Evolutionary conservation across 2,113 vertebrate species (phyloP).

Genomic region (Phodopus roborovskii): DNA sequence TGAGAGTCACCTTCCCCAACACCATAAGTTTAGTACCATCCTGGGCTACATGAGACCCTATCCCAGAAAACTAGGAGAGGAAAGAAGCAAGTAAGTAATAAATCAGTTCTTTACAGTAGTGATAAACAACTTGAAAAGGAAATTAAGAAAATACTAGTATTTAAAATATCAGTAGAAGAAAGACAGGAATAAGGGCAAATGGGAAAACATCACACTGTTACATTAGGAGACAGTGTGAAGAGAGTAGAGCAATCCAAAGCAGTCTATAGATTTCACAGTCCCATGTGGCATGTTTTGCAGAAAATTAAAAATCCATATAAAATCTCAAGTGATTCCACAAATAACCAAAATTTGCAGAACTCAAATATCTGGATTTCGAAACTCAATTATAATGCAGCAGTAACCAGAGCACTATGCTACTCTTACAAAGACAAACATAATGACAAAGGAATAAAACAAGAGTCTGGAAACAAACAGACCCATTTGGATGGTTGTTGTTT

Average conservation of each 20-base stretch:
- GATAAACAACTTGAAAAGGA: background rate
- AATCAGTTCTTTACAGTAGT: background rate
- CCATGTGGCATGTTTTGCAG: background rate
- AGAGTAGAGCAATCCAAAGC: background rate
- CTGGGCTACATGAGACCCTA: background rate
- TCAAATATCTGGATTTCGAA: background rate
- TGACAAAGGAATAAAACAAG: background rate
- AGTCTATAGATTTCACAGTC: background rate
- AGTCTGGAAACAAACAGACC: background rate
- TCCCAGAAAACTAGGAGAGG: background rate
- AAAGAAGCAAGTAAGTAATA: background rate
- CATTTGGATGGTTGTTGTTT: background rate
- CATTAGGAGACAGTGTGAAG: background rate
- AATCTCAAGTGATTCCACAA: background rate
- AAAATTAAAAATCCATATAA: background rate
- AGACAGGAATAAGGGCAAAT: background rate
- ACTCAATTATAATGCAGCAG: background rate
- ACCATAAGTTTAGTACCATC: background rate
- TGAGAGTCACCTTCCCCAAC: background rate
- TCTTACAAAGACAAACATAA: background rate
- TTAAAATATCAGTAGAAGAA: background rate
- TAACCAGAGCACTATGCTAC: background rate
- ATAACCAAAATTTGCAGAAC: background rate
- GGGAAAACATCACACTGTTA: background rate
- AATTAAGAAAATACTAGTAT: slow-evolving; percentile 10